A percentile compares a stretch with the other conserved stretches of the same genome.
Evolutionary conservation across 2,888 invertebrate genomes (phyloP).

Genomic region (Mesochorus sp.): DNA sequence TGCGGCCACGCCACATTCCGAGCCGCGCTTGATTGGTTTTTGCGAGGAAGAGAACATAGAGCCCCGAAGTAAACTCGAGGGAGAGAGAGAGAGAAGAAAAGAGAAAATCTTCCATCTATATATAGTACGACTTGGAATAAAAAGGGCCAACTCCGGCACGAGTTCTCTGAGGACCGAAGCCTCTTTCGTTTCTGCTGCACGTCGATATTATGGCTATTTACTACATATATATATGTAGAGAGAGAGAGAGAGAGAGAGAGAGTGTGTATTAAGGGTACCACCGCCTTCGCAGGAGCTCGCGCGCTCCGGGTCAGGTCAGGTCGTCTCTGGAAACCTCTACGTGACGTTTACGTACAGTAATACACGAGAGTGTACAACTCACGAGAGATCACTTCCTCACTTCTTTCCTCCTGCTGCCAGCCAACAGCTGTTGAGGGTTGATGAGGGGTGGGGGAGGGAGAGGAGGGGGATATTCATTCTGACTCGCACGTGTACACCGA

Average conservation of each 20-base stretch:
- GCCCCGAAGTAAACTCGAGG: too few species aligned
- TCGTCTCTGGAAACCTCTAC: constrained; percentile 70
- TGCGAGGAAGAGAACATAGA: constrained; percentile 62
- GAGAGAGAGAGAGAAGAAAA: constrained; percentile 22
- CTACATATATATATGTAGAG: background rate
- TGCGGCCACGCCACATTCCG: constrained; percentile 73
- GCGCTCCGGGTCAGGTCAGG: constrained; percentile 73
- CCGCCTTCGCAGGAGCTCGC: constrained; percentile 67
- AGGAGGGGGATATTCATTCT: constrained; percentile 12
- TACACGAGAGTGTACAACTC: constrained; percentile 17
- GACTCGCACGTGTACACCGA: background rate
- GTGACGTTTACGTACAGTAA: constrained; percentile 67
- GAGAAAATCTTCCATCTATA: constrained; percentile 10
- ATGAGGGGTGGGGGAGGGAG: too few species aligned
- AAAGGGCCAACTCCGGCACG: background rate
- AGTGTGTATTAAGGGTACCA: constrained; percentile 44
- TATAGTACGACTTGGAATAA: background rate
- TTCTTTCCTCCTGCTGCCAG: constrained; percentile 25
- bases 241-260: background rate
- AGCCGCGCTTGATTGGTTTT: constrained; percentile 78
- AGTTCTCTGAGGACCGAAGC: background rate
- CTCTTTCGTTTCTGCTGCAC: background rate
- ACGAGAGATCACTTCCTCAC: constrained; percentile 48
- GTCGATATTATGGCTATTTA: background rate
- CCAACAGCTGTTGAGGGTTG: constrained; percentile 33